phyloP scores from a whole-genome alignment of 1,140 invertebrate genomes.

The Lepidurus couesii region DNA sequence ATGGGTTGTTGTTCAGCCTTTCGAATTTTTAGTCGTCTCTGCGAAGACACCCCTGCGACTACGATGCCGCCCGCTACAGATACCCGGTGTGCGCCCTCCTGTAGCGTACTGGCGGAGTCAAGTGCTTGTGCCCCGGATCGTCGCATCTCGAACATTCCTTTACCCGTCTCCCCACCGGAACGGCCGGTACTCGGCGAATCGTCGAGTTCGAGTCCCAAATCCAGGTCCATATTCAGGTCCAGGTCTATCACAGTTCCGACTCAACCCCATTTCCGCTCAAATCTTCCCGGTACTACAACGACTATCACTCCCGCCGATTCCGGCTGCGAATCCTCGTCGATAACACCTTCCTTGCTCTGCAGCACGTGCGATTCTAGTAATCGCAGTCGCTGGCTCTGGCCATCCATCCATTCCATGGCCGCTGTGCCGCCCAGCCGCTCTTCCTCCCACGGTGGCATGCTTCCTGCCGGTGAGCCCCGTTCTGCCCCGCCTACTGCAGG shows the following conservation, averaged over 20 bases:
- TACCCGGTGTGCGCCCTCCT: not conserved
- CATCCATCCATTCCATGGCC: not conserved
- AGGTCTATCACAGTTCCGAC: not conserved
- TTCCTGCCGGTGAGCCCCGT: not conserved
- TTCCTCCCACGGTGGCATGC: not conserved
- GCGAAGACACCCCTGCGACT: not conserved
- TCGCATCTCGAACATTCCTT: not conserved
- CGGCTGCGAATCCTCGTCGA: not conserved
- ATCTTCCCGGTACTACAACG: not conserved
- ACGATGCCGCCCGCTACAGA: not conserved
- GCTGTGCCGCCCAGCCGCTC: not conserved
- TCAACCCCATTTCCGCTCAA: not conserved
- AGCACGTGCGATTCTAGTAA: not conserved
- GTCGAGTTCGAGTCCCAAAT: not conserved
- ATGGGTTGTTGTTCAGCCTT: not conserved
- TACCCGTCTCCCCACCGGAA: not conserved
- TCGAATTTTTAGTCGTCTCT: not conserved
- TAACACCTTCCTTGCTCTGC: not conserved
- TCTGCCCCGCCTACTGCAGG: not conserved
- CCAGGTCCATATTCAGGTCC: not conserved
- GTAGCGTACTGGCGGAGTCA: not conserved
- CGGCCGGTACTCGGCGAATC: not conserved
- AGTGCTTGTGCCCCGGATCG: not conserved
- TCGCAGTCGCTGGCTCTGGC: not conserved
- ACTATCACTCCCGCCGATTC: not conserved